Evolutionary conservation across 2,797 vertebrate genomes (phyloP).

Genomic region (Austrolebias charrua): DNA sequence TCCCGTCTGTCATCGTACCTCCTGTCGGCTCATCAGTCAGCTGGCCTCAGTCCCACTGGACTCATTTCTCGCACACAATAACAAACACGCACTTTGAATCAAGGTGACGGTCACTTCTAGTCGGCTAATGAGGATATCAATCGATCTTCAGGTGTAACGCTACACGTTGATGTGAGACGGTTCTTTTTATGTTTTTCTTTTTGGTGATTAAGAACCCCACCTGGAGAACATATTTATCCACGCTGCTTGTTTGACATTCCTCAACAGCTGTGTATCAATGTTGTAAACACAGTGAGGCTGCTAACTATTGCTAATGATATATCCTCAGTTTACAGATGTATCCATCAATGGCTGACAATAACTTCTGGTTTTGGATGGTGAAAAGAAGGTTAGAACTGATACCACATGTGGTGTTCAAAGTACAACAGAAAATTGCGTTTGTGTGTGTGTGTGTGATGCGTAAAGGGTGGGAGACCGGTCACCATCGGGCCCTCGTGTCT

Average conservation of each 20-base stretch:
- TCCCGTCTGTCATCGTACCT: slow-evolving; percentile 48
- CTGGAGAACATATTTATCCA: slow-evolving; percentile 71
- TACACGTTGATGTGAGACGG: slow-evolving; percentile 32
- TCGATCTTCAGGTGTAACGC: slow-evolving; percentile 60
- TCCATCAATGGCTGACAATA: slow-evolving; percentile 64
- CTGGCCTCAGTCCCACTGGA: slow-evolving; percentile 60
- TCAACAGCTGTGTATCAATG: slow-evolving; percentile 68
- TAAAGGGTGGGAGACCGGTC: slow-evolving; percentile 1
- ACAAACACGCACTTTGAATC: slow-evolving; percentile 72
- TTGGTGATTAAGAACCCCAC: slow-evolving; percentile 72
- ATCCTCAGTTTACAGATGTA: slow-evolving; percentile 67
- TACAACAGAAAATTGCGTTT: slow-evolving; percentile 25
- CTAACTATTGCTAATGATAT: slow-evolving; percentile 73
- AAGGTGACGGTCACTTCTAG: slow-evolving; percentile 58
- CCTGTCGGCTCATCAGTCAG: slow-evolving; percentile 55
- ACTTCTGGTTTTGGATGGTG: slow-evolving; percentile 56
- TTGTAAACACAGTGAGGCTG: slow-evolving; percentile 63
- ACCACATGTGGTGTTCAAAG: slow-evolving; percentile 51
- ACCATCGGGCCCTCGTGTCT: slow-evolving; percentile 34
- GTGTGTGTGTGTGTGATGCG: slow-evolving; percentile 11
- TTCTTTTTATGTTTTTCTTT: slow-evolving; percentile 26
- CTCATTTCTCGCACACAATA: slow-evolving; percentile 74
- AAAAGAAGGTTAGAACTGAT: slow-evolving; percentile 53
- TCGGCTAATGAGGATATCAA: slow-evolving; percentile 72
- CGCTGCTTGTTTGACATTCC: slow-evolving; percentile 71